Base-by-base conservation (phyloP, 2,888 invertebrate genomes). In the Temnothorax ravouxi region DNA sequence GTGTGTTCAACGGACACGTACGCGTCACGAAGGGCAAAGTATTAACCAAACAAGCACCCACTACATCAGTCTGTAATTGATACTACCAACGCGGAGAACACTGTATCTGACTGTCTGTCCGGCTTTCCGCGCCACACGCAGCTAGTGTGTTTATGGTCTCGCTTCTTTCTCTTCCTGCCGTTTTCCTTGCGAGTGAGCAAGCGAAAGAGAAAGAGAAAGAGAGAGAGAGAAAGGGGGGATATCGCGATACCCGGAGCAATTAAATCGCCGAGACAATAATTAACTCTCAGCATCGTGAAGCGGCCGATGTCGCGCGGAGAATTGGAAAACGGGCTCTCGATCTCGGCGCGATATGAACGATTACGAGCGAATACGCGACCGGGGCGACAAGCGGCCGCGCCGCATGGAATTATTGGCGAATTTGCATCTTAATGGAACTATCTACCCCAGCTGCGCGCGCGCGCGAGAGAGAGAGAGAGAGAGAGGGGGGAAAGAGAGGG, bases 341-440 rank as follows among this genome's bases (percentile, higher is more conserved):
- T 87, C 82, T 81, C 52, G 21, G 59, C 72, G 64, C 61, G 62
- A 84, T 86, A 87, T 88, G 89, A 90, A 88, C 88, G 88, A 88
- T 86, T 87, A 87, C 89, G 86, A 83, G 85, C 84, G 86, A 83
- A 79, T 89, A 89, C 88, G 86, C 84, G 90, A 91, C 83, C 86
- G 85, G 91, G 86, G 90, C 91, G 93, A 93, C 92, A 91, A 92
- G 91, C 88, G 89, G 90, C 88, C 90, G 89, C 91, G 90, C 89
- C 89, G 85, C 88, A 90, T 90, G 91, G 92, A 94, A 94, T 94
- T 94, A 94, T 94, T 93, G 93, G 91, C 92, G 87, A 93, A 94
- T 94, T 94, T 94, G 94, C 94, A 94, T 94, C 91, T 94, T 94
- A 94, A 94, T 94, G 94, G 93, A 94, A 94, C 93, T 92, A 92